phyloP scores from a whole-genome alignment of 2,888 invertebrate genomes.

The Nipponacmea schrenckii region DNA sequence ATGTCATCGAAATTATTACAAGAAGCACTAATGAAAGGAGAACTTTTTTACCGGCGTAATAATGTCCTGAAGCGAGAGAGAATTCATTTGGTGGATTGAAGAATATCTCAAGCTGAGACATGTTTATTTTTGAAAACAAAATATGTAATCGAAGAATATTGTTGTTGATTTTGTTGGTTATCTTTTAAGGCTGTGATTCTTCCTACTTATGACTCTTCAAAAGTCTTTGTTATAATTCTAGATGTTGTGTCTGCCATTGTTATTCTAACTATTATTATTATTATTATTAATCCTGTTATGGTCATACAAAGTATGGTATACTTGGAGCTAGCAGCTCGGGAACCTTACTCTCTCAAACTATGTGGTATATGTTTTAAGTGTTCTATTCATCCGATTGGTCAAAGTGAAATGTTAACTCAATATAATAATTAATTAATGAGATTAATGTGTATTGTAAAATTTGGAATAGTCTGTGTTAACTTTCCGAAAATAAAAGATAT shows the following conservation, averaged over 20 bases:
- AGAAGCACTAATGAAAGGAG: not conserved
- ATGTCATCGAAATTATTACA: constrained; percentile 3
- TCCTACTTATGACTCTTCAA: not conserved
- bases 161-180: not conserved
- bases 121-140: not conserved
- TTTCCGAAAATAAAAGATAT: no score
- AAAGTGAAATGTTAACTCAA: no score
- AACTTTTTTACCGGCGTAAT: not conserved
- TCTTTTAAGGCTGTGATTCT: not conserved
- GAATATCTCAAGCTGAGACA: not conserved
- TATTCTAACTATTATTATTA: not conserved
- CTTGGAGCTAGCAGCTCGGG: no score
- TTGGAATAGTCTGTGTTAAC: no score
- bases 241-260: not conserved
- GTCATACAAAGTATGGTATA: no score
- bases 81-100: not conserved
- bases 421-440: no score
- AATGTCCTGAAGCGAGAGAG: not conserved
- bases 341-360: no score
- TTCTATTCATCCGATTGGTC: no score
- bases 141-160: not conserved
- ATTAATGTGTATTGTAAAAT: no score
- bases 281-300: no score
- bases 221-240: not conserved
- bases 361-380: no score